phyloP scores from a whole-genome alignment of 1,140 invertebrate genomes.

The Eciton burchellii region DNA sequence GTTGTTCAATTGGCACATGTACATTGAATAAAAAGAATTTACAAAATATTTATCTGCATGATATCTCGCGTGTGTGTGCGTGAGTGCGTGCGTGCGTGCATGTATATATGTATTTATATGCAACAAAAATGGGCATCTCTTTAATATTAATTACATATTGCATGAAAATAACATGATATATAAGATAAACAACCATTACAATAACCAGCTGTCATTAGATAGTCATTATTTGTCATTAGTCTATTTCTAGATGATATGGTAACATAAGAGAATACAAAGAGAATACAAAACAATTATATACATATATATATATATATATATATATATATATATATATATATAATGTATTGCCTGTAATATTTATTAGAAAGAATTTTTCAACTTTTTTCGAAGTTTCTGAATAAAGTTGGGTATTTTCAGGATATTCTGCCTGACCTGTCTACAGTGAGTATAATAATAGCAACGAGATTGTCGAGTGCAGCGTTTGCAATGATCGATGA shows the following conservation, averaged over 20 bases:
- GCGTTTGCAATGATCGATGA: conserved; percentile 79
- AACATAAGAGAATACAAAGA: conserved; percentile 2
- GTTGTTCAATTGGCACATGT: no score
- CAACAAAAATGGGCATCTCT: conserved; percentile 14
- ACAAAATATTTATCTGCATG: neutral
- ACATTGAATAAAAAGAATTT: conserved; percentile 24
- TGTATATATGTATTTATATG: conserved; percentile 22
- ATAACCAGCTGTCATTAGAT: neutral
- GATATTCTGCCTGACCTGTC: conserved; percentile 86
- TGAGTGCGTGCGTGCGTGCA: neutral
- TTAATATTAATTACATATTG: conserved; percentile 21
- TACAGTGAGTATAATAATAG: conserved; percentile 85
- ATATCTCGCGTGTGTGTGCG: no score
- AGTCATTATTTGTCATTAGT: conserved; percentile 1
- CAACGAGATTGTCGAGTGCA: conserved; percentile 83
- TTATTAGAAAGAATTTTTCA: conserved; percentile 51
- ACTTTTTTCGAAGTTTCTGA: conserved; percentile 75
- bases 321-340: no score
- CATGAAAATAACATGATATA: conserved; percentile 39
- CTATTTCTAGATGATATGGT: conserved; percentile 14
- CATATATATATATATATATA: no score
- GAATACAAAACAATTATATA: no score
- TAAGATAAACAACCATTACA: conserved; percentile 1
- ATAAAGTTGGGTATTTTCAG: conserved; percentile 85
- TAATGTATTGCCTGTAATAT: no score